Base-by-base conservation (phyloP, 2,797 vertebrate species). In the Apodemus agrarius region DNA sequence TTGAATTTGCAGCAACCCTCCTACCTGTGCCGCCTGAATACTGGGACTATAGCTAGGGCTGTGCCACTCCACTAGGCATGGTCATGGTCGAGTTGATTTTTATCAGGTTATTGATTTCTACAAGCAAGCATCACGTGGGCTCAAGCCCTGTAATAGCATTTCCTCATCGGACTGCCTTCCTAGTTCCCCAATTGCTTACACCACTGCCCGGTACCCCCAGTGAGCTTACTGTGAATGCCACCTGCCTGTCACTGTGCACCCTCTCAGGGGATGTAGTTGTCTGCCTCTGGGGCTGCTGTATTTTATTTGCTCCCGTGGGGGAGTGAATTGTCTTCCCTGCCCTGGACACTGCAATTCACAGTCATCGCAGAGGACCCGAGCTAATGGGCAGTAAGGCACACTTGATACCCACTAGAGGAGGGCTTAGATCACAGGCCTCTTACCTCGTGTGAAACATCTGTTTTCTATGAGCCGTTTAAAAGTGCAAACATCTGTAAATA, bases 401-500 rank as follows among this genome's bases (percentile, higher is more conserved):
- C 97, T 97, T 94, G 96, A 91, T 95, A 89, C 81, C 74, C 87
- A 89, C 93, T 94, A 88, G 88, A 74, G 78, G 69, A 76, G 31
- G 83, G 72, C 76, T 90, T 91, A 89, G 90, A 94, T 95, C 65
- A 85, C 96, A 95, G 92, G 96, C 95, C 88, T 54, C 96, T 72
- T 96, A 98, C 97, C 97, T 98, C 98, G 97, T 94, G 52, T 88
- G 95, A 98, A 98, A 97, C 98, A 98, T 98, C 98, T 97, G 96
- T 98, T 98, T 98, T 98, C 87, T 83, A 97, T 98, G 98, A 98
- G 98, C 97, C 98, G 96, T 93, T 98, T 98, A 97, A 98, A 98
- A 93, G 90, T 0, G 91, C 97, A 97, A 95, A 98, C 98, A 98
- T 98, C 98, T 98, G 98, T 98, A 98, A 98, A 98, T 98, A 98